phyloP scores from a whole-genome alignment of 2,113 vertebrate genomes.

The Callionymus lyra region DNA sequence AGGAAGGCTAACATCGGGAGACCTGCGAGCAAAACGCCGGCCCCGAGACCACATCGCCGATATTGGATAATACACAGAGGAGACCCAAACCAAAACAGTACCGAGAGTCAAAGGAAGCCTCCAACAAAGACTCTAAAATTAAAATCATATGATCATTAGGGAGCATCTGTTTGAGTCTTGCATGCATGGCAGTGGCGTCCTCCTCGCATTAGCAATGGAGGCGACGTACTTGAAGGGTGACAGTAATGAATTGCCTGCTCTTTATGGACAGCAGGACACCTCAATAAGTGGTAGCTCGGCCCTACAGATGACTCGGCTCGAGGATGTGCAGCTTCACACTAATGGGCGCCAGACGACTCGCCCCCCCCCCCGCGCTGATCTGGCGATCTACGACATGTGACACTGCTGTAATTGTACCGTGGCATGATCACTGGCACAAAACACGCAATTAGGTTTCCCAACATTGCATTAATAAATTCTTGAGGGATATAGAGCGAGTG shows the following conservation, averaged over 20 bases:
- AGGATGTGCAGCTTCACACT: conserved; percentile 32
- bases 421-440: too few relatives aligned
- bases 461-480: too few relatives aligned
- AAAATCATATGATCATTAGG: conserved; percentile 4
- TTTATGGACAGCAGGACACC: conserved; percentile 37
- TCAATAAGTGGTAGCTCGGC: conserved; percentile 35
- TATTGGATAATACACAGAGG: conserved; percentile 10
- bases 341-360: conserved; percentile 7
- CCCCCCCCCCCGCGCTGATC: too few relatives aligned
- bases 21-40: conserved; percentile 14
- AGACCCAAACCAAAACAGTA: background rate
- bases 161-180: background rate
- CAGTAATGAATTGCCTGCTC: conserved; percentile 44
- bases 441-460: too few relatives aligned
- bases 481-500: too few relatives aligned
- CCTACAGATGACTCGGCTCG: conserved; percentile 30
- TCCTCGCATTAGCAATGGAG: conserved; percentile 36
- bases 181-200: conserved; percentile 19
- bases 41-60: conserved; percentile 12
- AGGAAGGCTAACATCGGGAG: conserved; percentile 19
- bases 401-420: too few relatives aligned
- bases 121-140: conserved; percentile 4
- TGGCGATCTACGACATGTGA: conserved; percentile 3
- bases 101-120: background rate
- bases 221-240: conserved; percentile 31